These are phyloP conservation scores for Drosophila virilis DNA, from an alignment of 1,140 invertebrate genomes.

Conservation along the genomic window DNA sequence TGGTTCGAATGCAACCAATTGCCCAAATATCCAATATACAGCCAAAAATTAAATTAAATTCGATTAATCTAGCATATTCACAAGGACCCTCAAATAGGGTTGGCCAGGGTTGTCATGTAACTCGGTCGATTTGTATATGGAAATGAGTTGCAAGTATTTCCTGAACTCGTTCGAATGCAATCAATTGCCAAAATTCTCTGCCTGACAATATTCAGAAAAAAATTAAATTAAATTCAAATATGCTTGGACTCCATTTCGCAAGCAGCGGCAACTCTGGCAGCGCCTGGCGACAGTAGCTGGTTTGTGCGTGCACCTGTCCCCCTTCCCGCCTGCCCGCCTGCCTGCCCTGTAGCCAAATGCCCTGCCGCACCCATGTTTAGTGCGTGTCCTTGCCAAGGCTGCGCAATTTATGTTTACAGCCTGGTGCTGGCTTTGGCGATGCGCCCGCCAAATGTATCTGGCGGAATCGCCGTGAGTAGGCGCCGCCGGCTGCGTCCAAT, in stretches of 20 bases:
- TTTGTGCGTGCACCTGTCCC: constrained; percentile 26
- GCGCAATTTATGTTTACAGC: constrained; percentile 74
- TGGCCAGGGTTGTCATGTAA: too few species aligned
- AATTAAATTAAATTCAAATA: neutral
- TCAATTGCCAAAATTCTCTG: too few species aligned
- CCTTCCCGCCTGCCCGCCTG: neutral
- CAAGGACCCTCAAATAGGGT: too few species aligned
- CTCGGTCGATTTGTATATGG: neutral
- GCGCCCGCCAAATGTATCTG: constrained; percentile 60
- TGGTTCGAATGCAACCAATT: too few species aligned
- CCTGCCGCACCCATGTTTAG: constrained; percentile 9
- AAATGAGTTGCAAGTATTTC: neutral
- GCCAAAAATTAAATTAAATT: too few species aligned
- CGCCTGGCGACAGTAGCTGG: neutral
- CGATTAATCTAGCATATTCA: too few species aligned
- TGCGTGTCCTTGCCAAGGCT: constrained; percentile 58
- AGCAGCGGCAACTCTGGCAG: too few species aligned
- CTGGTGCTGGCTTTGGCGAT: constrained; percentile 51
- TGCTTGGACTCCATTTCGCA: neutral
- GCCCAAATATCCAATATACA: too few species aligned
- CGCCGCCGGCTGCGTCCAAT: constrained; percentile 49
- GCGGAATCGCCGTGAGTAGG: constrained; percentile 51
- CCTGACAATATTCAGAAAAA: neutral
- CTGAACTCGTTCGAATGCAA: too few species aligned
- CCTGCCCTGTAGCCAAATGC: neutral